Evolutionary conservation across 37 sponge, comb jelly and placozoan species (phyloP).

Genomic region (Amphimedon queenslandica): DNA sequence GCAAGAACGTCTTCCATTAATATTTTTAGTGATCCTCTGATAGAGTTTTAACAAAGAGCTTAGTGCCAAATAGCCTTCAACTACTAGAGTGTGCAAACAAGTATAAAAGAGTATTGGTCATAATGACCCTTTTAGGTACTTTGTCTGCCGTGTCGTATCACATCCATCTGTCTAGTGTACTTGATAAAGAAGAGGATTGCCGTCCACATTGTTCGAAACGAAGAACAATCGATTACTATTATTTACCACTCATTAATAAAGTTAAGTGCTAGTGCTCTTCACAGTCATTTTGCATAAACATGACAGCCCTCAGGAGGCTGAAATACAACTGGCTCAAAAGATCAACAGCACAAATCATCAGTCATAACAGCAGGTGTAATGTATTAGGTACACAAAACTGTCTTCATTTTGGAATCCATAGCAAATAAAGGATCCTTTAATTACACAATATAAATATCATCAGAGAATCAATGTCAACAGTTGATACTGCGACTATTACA

Average conservation of each 20-base stretch:
- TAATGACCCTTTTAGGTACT: not conserved
- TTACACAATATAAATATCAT: not conserved
- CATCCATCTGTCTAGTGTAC: not conserved
- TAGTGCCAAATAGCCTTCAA: not conserved
- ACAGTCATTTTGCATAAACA: not conserved
- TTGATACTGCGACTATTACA: not conserved
- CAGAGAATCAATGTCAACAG: not conserved
- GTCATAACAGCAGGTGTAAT: too few relatives aligned
- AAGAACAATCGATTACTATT: not conserved
- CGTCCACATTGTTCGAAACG: not conserved
- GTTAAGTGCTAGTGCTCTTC: not conserved
- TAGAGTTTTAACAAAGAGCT: not conserved
- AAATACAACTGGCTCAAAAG: constrained; percentile 16
- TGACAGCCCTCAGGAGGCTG: constrained; percentile 23
- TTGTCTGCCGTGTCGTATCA: not conserved
- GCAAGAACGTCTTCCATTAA: too few relatives aligned
- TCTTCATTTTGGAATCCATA: constrained; percentile 6
- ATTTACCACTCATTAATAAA: not conserved
- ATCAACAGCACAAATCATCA: not conserved
- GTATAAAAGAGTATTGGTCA: not conserved
- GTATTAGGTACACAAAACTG: constrained; percentile 6
- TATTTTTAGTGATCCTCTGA: too few relatives aligned
- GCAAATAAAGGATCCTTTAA: not conserved
- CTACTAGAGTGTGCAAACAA: not conserved
- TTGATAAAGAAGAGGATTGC: too few relatives aligned